A percentile compares a stretch with the other conserved stretches of the same genome.
phyloP scores from a whole-genome alignment of 2,797 vertebrate genomes.

The Anguilla megastoma region DNA sequence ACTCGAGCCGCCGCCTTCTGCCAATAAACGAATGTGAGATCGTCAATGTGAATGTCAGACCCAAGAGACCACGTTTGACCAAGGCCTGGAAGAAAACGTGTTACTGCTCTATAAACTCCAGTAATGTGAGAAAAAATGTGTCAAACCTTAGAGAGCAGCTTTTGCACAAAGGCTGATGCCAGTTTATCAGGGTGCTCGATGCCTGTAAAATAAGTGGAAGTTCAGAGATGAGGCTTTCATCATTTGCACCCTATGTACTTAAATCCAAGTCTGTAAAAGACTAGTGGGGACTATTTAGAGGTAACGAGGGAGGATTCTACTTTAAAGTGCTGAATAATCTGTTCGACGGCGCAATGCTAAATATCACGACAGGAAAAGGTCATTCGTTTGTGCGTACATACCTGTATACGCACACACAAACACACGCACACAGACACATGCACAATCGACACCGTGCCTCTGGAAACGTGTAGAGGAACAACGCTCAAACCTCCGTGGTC shows the following conservation, averaged over 20 bases:
- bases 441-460: conserved; percentile 1
- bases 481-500: conserved; percentile 12
- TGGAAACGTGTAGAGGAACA: conserved; percentile 4
- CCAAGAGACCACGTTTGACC: neutral
- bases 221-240: neutral
- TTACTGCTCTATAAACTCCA: neutral
- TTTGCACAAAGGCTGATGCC: neutral
- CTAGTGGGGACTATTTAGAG: neutral
- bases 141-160: conserved; percentile 2
- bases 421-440: neutral
- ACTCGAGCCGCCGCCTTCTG: neutral
- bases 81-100: neutral
- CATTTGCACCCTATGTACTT: neutral
- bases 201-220: neutral
- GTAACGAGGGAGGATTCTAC: conserved; percentile 22
- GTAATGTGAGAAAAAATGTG: neutral
- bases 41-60: neutral
- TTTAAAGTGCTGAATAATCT: conserved; percentile 27
- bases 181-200: neutral
- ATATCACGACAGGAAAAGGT: conserved; percentile 27
- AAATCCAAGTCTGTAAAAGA: neutral
- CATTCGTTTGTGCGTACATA: neutral
- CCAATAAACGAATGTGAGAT: neutral
- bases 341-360: neutral
- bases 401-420: neutral